Percentiles rank a stretch among this genome's conserved stretches.
Evolutionary conservation across 2,797 vertebrate genomes (phyloP).

Genomic region (Okamejei kenojei): DNA sequence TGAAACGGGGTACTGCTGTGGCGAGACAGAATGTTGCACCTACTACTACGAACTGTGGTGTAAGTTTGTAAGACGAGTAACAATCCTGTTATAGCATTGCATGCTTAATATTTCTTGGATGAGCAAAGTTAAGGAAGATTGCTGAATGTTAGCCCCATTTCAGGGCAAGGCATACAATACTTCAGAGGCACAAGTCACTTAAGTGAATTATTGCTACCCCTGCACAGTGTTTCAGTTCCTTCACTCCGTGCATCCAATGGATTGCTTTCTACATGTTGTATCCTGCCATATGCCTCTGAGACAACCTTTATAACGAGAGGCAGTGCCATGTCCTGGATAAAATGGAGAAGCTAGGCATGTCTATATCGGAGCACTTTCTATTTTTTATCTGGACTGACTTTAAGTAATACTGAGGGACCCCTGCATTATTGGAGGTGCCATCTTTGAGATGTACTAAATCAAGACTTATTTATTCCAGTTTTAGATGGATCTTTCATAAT

Average conservation of each 20-base stretch:
- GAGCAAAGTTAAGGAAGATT: neutral
- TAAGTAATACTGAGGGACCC: neutral
- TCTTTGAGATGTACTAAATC: neutral
- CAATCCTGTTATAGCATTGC: neutral
- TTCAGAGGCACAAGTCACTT: neutral
- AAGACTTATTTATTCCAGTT: neutral
- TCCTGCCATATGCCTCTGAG: neutral
- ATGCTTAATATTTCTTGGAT: neutral
- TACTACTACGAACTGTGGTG: conserved; percentile 78
- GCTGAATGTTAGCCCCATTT: neutral
- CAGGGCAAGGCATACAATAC: neutral
- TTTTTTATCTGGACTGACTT: neutral
- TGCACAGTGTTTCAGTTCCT: neutral
- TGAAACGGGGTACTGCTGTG: conserved; percentile 75
- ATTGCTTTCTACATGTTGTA: neutral
- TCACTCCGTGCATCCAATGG: neutral
- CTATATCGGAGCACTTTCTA: neutral
- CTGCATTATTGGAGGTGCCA: neutral
- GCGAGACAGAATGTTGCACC: conserved; percentile 73
- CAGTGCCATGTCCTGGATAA: neutral
- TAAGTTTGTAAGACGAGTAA: conserved; percentile 50
- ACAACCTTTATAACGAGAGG: neutral
- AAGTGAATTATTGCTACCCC: neutral
- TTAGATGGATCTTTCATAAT: neutral
- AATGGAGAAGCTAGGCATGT: neutral